Evolutionary conservation across 2,113 vertebrate genomes (phyloP).

Genomic region (Circaetus cinerascens): DNA sequence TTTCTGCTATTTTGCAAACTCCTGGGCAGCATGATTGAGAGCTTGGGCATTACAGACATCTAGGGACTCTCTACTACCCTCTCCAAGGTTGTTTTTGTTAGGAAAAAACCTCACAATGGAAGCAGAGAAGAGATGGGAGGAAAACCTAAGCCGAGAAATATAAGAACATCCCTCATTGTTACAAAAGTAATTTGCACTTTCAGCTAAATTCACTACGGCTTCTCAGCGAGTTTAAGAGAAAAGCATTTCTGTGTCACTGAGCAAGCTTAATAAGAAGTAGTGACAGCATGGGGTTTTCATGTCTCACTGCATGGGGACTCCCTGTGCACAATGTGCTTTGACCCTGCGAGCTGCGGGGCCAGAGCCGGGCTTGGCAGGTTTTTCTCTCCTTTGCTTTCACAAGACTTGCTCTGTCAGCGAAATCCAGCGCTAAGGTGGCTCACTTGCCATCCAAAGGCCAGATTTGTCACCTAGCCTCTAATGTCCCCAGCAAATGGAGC

Average conservation of each 20-base stretch:
- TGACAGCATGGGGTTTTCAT: not conserved
- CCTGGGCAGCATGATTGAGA: not conserved
- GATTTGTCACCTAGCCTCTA: not conserved
- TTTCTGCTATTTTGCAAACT: not conserved
- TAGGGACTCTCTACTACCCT: not conserved
- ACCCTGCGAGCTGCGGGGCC: not conserved
- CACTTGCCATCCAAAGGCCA: not conserved
- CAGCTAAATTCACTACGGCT: not conserved
- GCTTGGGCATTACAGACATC: not conserved
- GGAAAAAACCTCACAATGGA: not conserved
- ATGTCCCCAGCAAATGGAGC: not conserved
- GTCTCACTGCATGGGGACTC: not conserved
- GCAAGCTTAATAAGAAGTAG: not conserved
- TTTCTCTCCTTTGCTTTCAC: not conserved
- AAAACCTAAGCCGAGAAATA: not conserved
- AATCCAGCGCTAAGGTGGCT: not conserved
- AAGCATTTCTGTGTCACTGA: slow-evolving; percentile 15
- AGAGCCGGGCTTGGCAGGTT: not conserved
- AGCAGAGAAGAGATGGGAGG: not conserved
- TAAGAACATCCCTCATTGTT: not conserved
- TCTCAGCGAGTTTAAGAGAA: not conserved
- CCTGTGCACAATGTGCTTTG: not conserved
- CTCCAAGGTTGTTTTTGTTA: not conserved
- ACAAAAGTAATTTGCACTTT: not conserved
- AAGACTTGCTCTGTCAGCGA: slow-evolving; percentile 16